Conservation (phyloP, 2,113 vertebrate species). For the Picathartes gymnocephalus region DNA sequence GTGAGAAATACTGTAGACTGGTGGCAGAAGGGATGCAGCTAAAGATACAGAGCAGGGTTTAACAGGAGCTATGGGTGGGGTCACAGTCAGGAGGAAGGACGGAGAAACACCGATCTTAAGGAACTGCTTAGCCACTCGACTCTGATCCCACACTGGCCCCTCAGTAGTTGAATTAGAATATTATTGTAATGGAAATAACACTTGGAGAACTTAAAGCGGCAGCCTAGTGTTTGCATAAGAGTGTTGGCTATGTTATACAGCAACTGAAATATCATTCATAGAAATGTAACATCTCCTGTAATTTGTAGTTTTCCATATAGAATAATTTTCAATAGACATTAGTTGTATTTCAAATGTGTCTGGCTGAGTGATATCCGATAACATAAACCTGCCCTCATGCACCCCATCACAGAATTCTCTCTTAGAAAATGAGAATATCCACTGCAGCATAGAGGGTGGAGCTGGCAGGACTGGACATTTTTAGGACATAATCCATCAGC, state of each 20-base stretch:
- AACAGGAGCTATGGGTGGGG: neutral
- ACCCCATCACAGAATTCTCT: neutral
- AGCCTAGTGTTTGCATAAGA: neutral
- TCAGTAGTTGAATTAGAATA: neutral
- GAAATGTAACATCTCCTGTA: neutral
- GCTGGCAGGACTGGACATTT: slow-evolving; percentile 31
- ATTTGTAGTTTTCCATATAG: neutral
- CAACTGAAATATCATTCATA: neutral
- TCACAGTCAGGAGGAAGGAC: neutral
- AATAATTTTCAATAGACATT: neutral
- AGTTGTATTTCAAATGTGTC: neutral
- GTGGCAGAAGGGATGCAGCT: neutral
- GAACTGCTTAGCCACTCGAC: neutral
- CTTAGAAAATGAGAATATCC: neutral
- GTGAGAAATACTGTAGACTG: neutral
- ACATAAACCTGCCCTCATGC: neutral
- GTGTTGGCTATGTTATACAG: neutral
- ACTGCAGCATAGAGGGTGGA: neutral
- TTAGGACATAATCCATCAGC: slow-evolving; percentile 55
- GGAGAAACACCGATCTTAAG: neutral
- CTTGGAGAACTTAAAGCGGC: neutral
- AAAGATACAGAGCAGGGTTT: neutral
- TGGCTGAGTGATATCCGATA: neutral
- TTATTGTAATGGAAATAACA: neutral
- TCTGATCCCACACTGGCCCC: neutral